Conservation (phyloP, 2,888 invertebrate species). For the Ptilodon capucinus region DNA sequence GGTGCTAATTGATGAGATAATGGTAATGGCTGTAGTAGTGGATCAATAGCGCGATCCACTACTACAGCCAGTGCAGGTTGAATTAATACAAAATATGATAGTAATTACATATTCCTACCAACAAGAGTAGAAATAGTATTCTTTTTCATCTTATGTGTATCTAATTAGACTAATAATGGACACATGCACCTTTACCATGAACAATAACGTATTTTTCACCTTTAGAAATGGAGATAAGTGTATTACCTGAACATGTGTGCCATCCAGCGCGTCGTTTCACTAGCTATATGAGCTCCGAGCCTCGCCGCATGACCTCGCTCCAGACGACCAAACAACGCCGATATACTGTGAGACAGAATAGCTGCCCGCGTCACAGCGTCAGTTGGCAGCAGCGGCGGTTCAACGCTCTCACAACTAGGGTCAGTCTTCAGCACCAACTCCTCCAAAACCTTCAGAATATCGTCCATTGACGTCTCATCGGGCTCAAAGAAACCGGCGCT, state of each 20-base stretch:
- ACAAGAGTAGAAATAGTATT: no score
- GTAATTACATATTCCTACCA: no score
- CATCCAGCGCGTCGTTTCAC: constrained; percentile 94
- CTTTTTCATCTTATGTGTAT: no score
- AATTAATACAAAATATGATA: no score
- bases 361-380: constrained; percentile 83
- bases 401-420: constrained; percentile 84
- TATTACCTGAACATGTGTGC: constrained; percentile 91
- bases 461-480: constrained; percentile 82
- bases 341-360: constrained; percentile 93
- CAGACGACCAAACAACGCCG: constrained; percentile 92
- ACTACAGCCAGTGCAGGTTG: no score
- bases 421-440: constrained; percentile 84
- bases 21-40: no score
- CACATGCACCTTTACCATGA: no score
- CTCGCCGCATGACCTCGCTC: constrained; percentile 90
- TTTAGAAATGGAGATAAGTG: no score
- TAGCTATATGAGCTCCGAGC: constrained; percentile 90
- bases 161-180: no score
- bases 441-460: constrained; percentile 83
- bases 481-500: constrained; percentile 79
- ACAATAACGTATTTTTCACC: no score
- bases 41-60: no score
- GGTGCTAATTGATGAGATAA: not conserved
- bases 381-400: constrained; percentile 84